Conservation (phyloP, 1,140 invertebrate genomes). For the Fopius arisanus region DNA sequence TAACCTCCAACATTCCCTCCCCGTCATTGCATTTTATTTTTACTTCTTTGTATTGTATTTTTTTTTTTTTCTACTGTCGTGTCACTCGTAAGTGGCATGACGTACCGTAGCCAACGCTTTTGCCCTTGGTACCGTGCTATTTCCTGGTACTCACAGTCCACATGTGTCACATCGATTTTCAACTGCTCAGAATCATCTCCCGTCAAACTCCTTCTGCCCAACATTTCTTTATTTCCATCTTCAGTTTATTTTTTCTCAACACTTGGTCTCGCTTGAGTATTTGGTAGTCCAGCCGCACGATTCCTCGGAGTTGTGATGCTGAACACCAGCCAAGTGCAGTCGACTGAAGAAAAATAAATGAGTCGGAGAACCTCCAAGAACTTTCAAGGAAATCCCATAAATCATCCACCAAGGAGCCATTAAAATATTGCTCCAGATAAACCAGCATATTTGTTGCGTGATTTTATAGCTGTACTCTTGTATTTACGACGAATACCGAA, state of each 20-base stretch:
- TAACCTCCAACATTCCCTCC: neutral
- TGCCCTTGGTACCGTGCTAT: slow-evolving; percentile 29
- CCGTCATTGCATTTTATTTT: neutral
- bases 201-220: neutral
- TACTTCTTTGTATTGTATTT: neutral
- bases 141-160: slow-evolving; percentile 31
- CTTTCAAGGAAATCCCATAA: slow-evolving; percentile 27
- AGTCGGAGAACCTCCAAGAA: slow-evolving; percentile 1
- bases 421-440: slow-evolving; percentile 19
- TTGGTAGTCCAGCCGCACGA: slow-evolving; percentile 22
- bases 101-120: neutral
- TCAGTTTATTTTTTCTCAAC: neutral
- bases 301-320: slow-evolving; percentile 28
- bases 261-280: slow-evolving; percentile 10
- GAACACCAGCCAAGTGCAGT: slow-evolving; percentile 19
- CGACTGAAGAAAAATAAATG: slow-evolving; percentile 15
- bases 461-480: neutral
- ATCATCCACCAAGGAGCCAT: slow-evolving; percentile 27
- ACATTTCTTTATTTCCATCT: neutral
- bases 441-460: neutral
- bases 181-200: neutral
- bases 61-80: neutral
- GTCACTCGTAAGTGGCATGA: neutral
- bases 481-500: neutral
- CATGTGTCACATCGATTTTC: slow-evolving; percentile 34